Evolutionary conservation across 1,140 invertebrate species (phyloP).

Genomic region (Nasonia giraulti): DNA sequence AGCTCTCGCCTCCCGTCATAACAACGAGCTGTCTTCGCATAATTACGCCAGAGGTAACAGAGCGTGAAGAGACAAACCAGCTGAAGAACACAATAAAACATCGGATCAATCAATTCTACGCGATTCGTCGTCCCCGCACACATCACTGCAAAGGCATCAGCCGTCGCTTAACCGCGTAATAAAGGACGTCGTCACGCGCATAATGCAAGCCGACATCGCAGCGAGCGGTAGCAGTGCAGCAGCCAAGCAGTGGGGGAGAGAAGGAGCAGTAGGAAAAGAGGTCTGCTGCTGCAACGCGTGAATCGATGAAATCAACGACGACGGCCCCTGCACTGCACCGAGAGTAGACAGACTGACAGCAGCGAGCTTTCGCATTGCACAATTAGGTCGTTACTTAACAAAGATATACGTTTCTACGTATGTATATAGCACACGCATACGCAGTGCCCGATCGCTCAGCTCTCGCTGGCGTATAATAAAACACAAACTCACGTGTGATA

Average conservation of each 20-base stretch:
- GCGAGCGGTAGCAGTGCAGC: too few relatives aligned
- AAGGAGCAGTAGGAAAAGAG: not conserved
- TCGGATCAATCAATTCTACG: not conserved
- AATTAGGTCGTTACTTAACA: slow-evolving; percentile 31
- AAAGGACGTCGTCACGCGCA: not conserved
- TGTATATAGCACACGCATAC: not conserved
- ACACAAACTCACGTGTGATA: not conserved
- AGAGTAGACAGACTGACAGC: not conserved
- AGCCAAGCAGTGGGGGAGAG: too few relatives aligned
- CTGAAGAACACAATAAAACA: too few relatives aligned
- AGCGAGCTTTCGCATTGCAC: slow-evolving; percentile 12
- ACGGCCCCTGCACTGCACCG: not conserved
- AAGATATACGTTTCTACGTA: not conserved
- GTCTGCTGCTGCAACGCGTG: not conserved
- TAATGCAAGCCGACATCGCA: not conserved
- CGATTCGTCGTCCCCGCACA: too few relatives aligned
- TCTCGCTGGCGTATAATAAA: not conserved
- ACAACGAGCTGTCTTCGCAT: not conserved
- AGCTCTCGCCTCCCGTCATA: not conserved
- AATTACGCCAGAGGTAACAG: slow-evolving; percentile 1
- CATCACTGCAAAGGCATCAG: too few relatives aligned
- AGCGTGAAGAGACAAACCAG: not conserved
- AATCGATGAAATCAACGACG: slow-evolving; percentile 18
- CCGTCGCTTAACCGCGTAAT: not conserved
- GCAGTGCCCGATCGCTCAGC: not conserved